Evolutionary conservation across 2,113 vertebrate genomes (phyloP).

Genomic region (Steatornis caripensis): DNA sequence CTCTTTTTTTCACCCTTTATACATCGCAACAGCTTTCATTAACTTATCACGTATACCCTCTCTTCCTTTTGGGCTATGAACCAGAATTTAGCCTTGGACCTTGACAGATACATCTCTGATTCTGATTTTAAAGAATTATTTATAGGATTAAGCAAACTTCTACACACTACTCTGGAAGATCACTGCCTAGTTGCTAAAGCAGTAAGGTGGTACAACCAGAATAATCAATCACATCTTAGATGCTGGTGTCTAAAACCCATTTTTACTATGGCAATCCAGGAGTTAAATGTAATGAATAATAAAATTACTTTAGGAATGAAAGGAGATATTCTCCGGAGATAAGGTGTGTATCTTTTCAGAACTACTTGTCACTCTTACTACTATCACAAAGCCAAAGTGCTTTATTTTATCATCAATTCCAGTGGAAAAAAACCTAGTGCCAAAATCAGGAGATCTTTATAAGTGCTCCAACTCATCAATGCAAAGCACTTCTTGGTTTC

Average conservation of each 20-base stretch:
- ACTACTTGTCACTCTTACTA: background rate
- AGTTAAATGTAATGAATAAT: background rate
- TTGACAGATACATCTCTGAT: background rate
- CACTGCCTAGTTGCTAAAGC: background rate
- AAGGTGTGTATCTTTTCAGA: background rate
- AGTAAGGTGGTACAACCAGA: background rate
- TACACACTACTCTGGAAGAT: background rate
- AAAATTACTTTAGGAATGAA: background rate
- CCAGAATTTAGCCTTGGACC: background rate
- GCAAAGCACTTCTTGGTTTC: constrained; percentile 40
- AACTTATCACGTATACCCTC: background rate
- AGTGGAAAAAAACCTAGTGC: background rate
- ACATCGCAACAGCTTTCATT: background rate
- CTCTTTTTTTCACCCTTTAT: background rate
- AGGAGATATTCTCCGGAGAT: background rate
- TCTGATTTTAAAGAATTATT: background rate
- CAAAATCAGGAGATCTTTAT: background rate
- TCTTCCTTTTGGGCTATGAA: background rate
- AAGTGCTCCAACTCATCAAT: background rate
- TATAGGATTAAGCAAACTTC: background rate
- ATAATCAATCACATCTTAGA: background rate
- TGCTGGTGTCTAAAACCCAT: background rate
- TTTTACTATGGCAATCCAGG: background rate
- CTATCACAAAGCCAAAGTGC: background rate
- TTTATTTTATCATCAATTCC: background rate